A percentile compares a stretch with the other conserved stretches of the same genome.
Evolutionary conservation across 1,140 invertebrate species (phyloP).

Genomic region (Drosophila teissieri): DNA sequence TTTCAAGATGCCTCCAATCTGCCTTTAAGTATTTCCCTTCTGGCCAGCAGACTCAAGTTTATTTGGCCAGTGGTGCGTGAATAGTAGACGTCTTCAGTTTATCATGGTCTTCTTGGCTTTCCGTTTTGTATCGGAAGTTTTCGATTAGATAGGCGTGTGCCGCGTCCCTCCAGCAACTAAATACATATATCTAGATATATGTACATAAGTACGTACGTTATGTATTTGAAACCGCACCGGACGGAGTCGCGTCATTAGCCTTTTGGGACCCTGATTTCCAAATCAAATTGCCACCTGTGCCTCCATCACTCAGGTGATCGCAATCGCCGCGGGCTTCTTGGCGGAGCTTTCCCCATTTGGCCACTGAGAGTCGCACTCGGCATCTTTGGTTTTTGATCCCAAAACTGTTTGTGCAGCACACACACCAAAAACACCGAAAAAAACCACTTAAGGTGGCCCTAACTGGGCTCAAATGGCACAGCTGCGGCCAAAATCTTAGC

Average conservation of each 20-base stretch:
- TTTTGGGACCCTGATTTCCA: constrained; percentile 30
- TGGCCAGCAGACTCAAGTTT: constrained; percentile 1
- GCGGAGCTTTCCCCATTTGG: constrained; percentile 19
- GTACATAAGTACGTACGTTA: not conserved
- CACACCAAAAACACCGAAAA: not conserved
- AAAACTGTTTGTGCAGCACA: constrained; percentile 19
- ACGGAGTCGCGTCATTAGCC: constrained; percentile 22
- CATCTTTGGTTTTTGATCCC: constrained; percentile 1
- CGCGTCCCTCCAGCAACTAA: not conserved
- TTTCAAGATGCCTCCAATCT: no score
- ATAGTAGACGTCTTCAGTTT: constrained; percentile 22
- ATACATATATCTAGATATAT: not conserved
- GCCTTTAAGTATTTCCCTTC: constrained; percentile 1
- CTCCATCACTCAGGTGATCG: not conserved
- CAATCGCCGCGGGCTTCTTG: not conserved
- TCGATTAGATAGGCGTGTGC: constrained; percentile 60
- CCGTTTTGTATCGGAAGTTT: constrained; percentile 65
- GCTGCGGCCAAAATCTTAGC: constrained; percentile 3
- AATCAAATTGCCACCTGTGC: constrained; percentile 19
- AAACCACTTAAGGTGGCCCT: constrained; percentile 14
- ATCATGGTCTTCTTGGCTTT: constrained; percentile 16
- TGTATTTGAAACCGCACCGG: not conserved
- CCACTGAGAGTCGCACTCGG: not conserved
- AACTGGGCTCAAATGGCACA: constrained; percentile 12
- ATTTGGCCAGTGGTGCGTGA: constrained; percentile 21